phyloP scores from a whole-genome alignment of 2,113 vertebrate species.

The Axis porcinus region DNA sequence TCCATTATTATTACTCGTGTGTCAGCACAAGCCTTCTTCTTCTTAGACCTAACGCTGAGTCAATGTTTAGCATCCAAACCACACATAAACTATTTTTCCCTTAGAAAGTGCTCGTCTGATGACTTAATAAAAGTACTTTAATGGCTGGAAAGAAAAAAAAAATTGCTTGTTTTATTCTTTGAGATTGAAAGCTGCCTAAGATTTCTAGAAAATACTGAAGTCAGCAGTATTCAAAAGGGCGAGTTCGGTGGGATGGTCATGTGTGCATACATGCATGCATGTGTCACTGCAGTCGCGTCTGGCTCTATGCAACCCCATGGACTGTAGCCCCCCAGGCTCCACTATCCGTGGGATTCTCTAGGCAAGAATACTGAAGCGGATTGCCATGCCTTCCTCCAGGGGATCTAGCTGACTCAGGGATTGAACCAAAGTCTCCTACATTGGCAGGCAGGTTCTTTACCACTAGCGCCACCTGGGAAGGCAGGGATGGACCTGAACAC shows the following conservation, averaged over 20 bases:
- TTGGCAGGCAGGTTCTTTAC: background rate
- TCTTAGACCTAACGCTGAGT: conserved; percentile 27
- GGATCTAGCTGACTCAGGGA: background rate
- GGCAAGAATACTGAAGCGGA: background rate
- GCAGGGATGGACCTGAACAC: background rate
- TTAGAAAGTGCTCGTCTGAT: conserved; percentile 44
- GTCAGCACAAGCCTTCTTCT: conserved; percentile 22
- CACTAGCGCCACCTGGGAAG: background rate
- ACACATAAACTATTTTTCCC: conserved; percentile 8
- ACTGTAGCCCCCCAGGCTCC: background rate
- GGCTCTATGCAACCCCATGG: background rate
- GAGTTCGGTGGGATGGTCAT: background rate
- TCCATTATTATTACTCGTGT: background rate
- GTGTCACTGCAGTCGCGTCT: background rate
- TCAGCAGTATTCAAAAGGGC: background rate
- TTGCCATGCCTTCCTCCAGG: background rate
- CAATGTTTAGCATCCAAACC: conserved; percentile 44
- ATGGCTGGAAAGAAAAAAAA: background rate
- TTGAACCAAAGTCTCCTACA: background rate
- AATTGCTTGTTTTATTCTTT: background rate
- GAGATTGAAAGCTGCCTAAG: background rate
- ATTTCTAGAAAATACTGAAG: background rate
- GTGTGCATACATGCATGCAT: background rate
- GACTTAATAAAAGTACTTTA: conserved; percentile 52
- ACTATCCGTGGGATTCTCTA: background rate